Base-by-base conservation (phyloP, 2,888 invertebrate species). In the Micoletzkya japonica region DNA sequence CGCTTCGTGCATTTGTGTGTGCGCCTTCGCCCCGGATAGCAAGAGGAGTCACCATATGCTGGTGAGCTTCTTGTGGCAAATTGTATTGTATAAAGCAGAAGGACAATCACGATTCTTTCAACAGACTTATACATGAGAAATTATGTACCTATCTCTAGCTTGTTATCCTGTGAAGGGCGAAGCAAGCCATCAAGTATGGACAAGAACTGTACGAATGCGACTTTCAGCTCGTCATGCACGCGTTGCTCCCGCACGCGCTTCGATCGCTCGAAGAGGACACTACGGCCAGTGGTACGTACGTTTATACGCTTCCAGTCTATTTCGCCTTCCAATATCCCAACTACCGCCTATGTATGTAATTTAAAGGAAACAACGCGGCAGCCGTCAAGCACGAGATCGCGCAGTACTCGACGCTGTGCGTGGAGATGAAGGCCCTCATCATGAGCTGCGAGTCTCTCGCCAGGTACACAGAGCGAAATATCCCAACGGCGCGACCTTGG, bases 1-100 rank as follows among this genome's bases (percentile, higher is more conserved):
- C 85, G 95, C 95, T n/a, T 90, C 97, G 70, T 97, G 97, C 86
- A 95, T 98, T 0, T 97, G 98, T 91, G 97, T 98, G 0, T 94
- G 97, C 4, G 95, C 96, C 0, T 98, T 97, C 87, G 92, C 97
- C 0, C 94, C 97, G 6, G 97, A 98, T 86, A 95, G 96, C 70
- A 91, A 86, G 72, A 85, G 90, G 50, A 87, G 88, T 72, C 86
- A 87, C 75, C 89, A 90, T 81, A 90, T 90, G 89, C 75, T 84
- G 75, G 77, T 80, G n/a, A 68, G 77, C 70, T n/a, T n/a, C n/a
- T n/a, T n/a, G n/a, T n/a, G n/a, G 7, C 14, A 20, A 26, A 54
- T n/a, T n/a, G n/a, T n/a, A n/a, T n/a, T n/a, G n/a, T n/a, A n/a
- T n/a, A n/a, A n/a, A n/a, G n/a, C n/a, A n/a, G n/a, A n/a, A n/a